Base-by-base conservation (phyloP, 2,113 vertebrate genomes). In the Myxocyprinus asiaticus region DNA sequence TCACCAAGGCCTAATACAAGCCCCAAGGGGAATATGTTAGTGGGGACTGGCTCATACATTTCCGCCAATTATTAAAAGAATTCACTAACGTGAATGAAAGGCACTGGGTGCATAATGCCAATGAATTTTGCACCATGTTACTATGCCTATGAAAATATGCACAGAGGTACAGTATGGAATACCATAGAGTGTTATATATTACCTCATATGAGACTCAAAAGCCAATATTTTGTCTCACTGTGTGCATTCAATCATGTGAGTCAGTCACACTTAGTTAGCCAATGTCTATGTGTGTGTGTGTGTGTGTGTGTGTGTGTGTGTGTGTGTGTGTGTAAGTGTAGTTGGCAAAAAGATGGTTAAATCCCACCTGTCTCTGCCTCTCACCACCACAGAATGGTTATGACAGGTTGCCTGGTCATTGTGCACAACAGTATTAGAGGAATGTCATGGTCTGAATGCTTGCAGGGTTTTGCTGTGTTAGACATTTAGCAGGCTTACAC, bases 321-420 rank as follows among this genome's bases (percentile, higher is more conserved):
- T 55, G 1, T 53, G 17, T 55, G 22, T 51, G 22, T 63, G 42
- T 67, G 17, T 58, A 50, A 9, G 0, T 64, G 47, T 45, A 61
- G 59, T 55, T 53, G 50, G 81, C 59, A 77, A 71, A 67, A 77
- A 85, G 84, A 86, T 83, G 82, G 86, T 89, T 88, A 87, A 89
- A 86, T 58, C 66, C 77, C 89, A 92, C 87, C 93, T 94, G 91
- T 82, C 87, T 87, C 61, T 43, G 77, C 81, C 79, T 83, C 84
- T 92, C 92, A 88, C 66, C 71, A 80, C 77, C 85, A 85, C 87
- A 86, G 83, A 88, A 87, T 72, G 88, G 85, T 82, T 85, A 80
- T 82, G 87, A 88, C 89, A 86, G 84, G 82, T 88, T 87, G 86
- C 83, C 11, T 85, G 87, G 83, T 89, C 88, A 88, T 84, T 86